Conservation (phyloP, 1,140 invertebrate species). For the Conus betulinus region DNA sequence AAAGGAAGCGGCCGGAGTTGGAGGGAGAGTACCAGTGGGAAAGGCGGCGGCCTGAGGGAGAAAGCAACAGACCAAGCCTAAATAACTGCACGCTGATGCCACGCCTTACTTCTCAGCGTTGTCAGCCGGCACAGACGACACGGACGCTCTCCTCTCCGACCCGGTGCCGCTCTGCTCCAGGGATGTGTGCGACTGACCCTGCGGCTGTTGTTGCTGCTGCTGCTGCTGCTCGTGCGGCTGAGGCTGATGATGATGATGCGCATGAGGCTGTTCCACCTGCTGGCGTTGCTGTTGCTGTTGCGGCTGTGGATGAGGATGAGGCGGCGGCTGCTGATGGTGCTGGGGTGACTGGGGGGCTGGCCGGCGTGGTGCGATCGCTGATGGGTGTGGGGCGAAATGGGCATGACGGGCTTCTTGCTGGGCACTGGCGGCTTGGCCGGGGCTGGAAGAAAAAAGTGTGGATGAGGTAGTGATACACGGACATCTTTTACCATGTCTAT, state of each 20-base stretch:
- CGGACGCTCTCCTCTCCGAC: background rate
- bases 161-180: background rate
- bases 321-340: background rate
- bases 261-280: background rate
- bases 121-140: background rate
- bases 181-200: background rate
- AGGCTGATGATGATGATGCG: background rate
- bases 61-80: too few relatives aligned
- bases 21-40: too few relatives aligned
- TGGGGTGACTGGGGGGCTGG: background rate
- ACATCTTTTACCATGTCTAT: too few relatives aligned
- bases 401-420: conserved; percentile 39
- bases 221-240: background rate
- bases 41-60: too few relatives aligned
- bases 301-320: background rate
- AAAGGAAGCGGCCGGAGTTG: too few relatives aligned
- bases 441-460: conserved; percentile 27
- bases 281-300: background rate
- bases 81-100: too few relatives aligned
- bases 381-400: background rate
- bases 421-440: conserved; percentile 43
- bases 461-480: too few relatives aligned
- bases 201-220: background rate
- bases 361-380: conserved; percentile 19
- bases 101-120: background rate